These are phyloP conservation scores for Sarcophaga caerulescens DNA, from an alignment of 2,888 invertebrate species.

Conservation along the genomic window DNA sequence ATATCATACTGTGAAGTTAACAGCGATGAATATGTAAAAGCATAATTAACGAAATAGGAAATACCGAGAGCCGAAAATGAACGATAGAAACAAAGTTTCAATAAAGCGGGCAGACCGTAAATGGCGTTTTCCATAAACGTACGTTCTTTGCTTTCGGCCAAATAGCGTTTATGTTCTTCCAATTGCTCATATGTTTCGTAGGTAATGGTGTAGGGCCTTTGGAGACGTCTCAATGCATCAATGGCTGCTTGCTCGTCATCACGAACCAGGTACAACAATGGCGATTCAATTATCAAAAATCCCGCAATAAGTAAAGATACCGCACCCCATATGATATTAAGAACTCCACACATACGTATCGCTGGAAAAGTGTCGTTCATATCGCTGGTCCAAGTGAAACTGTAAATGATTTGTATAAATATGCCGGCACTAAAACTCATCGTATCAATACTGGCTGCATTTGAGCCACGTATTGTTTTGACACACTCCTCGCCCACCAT, in stretches of 20 bases:
- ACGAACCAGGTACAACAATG: conserved; percentile 72
- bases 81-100: conserved; percentile 72
- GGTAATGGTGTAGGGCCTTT: conserved; percentile 70
- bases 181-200: conserved; percentile 73
- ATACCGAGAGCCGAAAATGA: conserved; percentile 73
- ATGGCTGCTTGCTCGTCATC: conserved; percentile 74
- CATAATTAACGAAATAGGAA: conserved; percentile 58
- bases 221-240: conserved; percentile 73
- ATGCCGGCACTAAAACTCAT: conserved; percentile 71
- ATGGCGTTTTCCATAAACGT: conserved; percentile 62
- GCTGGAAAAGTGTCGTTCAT: not conserved
- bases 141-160: conserved; percentile 72
- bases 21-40: conserved; percentile 13
- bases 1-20: not conserved
- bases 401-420: conserved; percentile 72
- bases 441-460: conserved; percentile 69
- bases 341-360: conserved; percentile 72
- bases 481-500: conserved; percentile 74
- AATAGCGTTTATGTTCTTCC: conserved; percentile 75
- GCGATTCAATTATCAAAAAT: conserved; percentile 74
- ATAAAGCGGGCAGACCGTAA: conserved; percentile 70
- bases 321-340: conserved; percentile 71
- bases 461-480: conserved; percentile 71
- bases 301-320: conserved; percentile 68
- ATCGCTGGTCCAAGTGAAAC: not conserved